Evolutionary conservation across 64 coral and sea anemone species (phyloP).

Genomic region (Orbicella faveolata): DNA sequence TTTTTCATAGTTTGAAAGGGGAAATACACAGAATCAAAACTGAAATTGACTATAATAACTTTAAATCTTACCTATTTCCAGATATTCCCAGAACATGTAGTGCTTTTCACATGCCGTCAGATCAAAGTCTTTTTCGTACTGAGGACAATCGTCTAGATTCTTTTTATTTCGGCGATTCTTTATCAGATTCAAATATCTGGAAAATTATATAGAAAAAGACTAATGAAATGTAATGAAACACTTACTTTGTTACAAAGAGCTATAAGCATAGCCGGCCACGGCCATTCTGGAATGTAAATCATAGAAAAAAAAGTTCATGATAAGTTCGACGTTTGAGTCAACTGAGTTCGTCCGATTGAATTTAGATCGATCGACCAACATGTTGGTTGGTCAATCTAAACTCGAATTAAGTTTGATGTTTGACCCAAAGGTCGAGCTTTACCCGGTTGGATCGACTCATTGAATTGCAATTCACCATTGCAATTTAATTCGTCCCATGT

Average conservation of each 20-base stretch:
- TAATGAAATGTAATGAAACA: too few species aligned
- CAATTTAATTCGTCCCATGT: too few species aligned
- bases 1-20: neutral
- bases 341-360: too few species aligned
- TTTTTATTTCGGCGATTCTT: neutral
- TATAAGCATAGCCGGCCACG: too few species aligned
- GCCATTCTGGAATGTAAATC: too few species aligned
- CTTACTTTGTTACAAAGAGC: too few species aligned
- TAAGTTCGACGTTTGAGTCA: neutral
- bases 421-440: too few species aligned
- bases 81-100: conserved; percentile 84
- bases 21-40: neutral
- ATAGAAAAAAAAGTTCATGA: neutral
- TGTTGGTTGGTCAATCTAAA: too few species aligned
- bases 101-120: conserved; percentile 60
- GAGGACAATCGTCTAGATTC: conserved; percentile 6
- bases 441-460: too few species aligned
- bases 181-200: neutral
- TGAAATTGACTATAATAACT: neutral
- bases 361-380: too few species aligned
- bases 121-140: conserved; percentile 61
- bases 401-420: too few species aligned
- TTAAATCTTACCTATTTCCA: conserved; percentile 66
- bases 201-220: neutral
- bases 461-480: too few species aligned